Base-by-base conservation (phyloP, 2,888 invertebrate species). In the Drosophila nr. perissopoda region DNA sequence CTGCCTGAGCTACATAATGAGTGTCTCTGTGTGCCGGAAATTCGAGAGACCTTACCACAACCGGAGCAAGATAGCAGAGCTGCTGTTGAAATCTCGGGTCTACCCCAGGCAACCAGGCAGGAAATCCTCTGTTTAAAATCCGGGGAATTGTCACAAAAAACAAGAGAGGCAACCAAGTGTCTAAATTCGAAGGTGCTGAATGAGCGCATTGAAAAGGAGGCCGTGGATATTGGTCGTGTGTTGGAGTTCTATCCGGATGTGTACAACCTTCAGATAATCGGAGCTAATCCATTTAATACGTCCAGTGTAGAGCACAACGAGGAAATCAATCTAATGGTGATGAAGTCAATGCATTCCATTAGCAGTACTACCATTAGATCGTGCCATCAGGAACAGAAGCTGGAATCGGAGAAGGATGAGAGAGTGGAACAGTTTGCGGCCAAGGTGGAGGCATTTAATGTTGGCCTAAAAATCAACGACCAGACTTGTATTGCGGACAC, bases 171-270 rank as follows among this genome's bases (percentile, higher is more conserved):
- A 1, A 36, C 1, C 7, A 76, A 70, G 34, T 92, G 92, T 91
- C 5, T 87, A 0, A 73, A 78, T 8, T 92, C 92, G 0, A 62
- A 78, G 5, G 64, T 77, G 25, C 64, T 91, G 21, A 84, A 73
- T n/a, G 31, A 73, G 3, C 65, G 70, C 0, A 82, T 92, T 5
- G 75, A 64, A 1, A 25, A 69, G 0, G 71, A 76, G 5, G 58
- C 58, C 0, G 36, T 48, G 8, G 81, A 92, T 57, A 86, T 91
- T 7, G 73, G 77, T 36, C 81, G 82, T 1, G 85, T 92, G 0
- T 51, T 91, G 8, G 67, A 87, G 16, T 88, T 69, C 64, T 92
- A 74, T 74, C 91, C 91, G 2, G 78, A 90, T 27, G 69, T 87
- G 21, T 78, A 82, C 5, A 59, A 83, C 3, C 73, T 91, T 27